A percentile compares a stretch with the other conserved stretches of the same genome.
Evolutionary conservation across 2,888 invertebrate genomes (phyloP).

Genomic region (Smittia aterrima): DNA sequence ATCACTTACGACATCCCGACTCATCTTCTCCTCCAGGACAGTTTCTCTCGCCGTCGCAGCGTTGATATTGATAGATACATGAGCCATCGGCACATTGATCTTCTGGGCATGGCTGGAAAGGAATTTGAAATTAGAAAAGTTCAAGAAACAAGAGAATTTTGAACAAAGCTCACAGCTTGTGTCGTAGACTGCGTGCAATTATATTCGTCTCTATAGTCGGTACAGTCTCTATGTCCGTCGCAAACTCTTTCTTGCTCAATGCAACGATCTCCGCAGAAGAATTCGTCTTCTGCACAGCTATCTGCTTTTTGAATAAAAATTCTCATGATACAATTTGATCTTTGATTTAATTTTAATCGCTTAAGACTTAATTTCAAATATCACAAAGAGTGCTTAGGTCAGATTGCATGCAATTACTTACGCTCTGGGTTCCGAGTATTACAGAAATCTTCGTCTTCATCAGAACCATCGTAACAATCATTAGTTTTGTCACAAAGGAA

Average conservation of each 20-base stretch:
- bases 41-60: constrained; percentile 59
- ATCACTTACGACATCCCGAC: constrained; percentile 56
- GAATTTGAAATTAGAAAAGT: neutral
- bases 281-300: constrained; percentile 50
- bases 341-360: too few relatives aligned
- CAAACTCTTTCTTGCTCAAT: constrained; percentile 62
- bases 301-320: neutral
- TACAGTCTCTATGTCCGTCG: constrained; percentile 61
- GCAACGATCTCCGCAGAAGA: constrained; percentile 62
- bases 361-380: too few relatives aligned
- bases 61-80: constrained; percentile 53
- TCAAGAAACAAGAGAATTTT: neutral
- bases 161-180: neutral
- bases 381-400: neutral
- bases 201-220: constrained; percentile 62
- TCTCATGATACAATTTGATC: too few relatives aligned
- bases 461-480: constrained; percentile 61
- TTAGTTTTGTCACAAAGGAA: constrained; percentile 59
- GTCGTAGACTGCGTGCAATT: constrained; percentile 45
- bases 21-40: constrained; percentile 63
- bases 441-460: constrained; percentile 55
- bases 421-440: constrained; percentile 51
- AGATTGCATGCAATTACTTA: constrained; percentile 51
- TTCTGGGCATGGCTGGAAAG: constrained; percentile 37
- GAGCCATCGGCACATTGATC: constrained; percentile 58